Percentiles rank a stretch among this genome's conserved stretches.
Conservation (phyloP, 2,113 vertebrate species). For the Lophotis ruficrista region DNA sequence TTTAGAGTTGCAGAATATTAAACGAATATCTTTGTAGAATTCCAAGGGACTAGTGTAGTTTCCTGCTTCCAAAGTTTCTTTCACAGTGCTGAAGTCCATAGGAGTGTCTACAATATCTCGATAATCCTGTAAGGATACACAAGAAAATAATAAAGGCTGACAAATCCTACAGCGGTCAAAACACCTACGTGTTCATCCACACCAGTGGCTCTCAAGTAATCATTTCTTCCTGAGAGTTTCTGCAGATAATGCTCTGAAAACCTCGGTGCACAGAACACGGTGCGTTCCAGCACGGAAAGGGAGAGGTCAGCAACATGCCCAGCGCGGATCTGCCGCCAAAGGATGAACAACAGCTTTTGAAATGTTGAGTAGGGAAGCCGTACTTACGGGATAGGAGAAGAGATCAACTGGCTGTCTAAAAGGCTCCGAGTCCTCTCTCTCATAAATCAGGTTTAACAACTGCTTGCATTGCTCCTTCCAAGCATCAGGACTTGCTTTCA, state of each 20-base stretch:
- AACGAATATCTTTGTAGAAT: constrained; percentile 93
- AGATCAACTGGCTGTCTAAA: constrained; percentile 92
- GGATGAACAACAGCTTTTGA: neutral
- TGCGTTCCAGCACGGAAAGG: neutral
- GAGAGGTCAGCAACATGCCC: neutral
- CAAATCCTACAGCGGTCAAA: neutral
- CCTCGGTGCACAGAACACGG: neutral
- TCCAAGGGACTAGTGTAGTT: constrained; percentile 94
- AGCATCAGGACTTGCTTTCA: constrained; percentile 75
- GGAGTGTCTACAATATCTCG: constrained; percentile 92
- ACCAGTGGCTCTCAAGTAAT: neutral
- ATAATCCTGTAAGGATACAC: constrained; percentile 81
- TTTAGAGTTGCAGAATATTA: constrained; percentile 98
- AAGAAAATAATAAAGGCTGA: neutral
- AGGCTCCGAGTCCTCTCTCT: constrained; percentile 88
- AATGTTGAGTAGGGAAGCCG: neutral
- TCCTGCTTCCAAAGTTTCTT: constrained; percentile 86
- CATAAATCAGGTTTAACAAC: constrained; percentile 86
- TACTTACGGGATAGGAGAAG: constrained; percentile 86
- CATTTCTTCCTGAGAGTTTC: neutral
- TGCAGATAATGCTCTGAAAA: neutral
- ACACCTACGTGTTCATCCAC: neutral
- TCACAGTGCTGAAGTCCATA: constrained; percentile 95
- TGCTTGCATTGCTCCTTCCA: constrained; percentile 90
- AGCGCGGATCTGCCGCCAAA: neutral